phyloP scores from a whole-genome alignment of 2,113 vertebrate genomes.

The Cynopterus brachyotis region DNA sequence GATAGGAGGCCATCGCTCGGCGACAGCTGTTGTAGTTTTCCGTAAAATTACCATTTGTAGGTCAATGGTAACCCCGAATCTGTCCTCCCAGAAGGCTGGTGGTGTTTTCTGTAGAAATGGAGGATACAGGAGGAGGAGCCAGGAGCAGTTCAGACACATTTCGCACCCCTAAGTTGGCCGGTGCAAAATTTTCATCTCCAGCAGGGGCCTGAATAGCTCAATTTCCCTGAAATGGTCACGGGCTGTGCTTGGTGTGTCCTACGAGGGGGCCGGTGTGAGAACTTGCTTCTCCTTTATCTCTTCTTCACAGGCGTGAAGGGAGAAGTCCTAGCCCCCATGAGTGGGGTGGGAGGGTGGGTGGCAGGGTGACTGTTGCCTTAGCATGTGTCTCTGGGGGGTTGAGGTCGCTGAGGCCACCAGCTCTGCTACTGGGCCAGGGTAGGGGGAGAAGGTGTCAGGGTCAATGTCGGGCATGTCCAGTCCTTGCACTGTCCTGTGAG shows the following conservation, averaged over 20 bases:
- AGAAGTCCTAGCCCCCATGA: background rate
- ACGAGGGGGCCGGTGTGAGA: background rate
- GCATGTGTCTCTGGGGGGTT: background rate
- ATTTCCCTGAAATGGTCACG: background rate
- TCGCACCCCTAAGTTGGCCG: background rate
- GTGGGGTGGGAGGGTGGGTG: background rate
- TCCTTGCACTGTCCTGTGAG: conserved; percentile 15
- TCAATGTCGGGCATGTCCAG: background rate
- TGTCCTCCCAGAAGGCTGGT: background rate
- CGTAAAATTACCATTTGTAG: background rate
- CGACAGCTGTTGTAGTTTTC: background rate
- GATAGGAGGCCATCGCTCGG: rapidly evolving
- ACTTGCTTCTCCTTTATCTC: background rate
- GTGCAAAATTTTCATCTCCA: background rate
- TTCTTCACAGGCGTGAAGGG: background rate
- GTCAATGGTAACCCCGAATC: background rate
- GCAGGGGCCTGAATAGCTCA: background rate
- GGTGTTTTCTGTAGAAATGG: background rate
- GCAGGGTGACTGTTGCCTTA: background rate
- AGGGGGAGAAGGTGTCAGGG: conserved; percentile 35
- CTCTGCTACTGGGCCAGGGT: background rate
- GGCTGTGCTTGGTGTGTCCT: background rate
- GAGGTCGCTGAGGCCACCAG: background rate
- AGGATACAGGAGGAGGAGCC: background rate
- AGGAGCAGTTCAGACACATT: background rate